phyloP scores from a whole-genome alignment of 2,113 vertebrate species.

The Scopus umbretta region DNA sequence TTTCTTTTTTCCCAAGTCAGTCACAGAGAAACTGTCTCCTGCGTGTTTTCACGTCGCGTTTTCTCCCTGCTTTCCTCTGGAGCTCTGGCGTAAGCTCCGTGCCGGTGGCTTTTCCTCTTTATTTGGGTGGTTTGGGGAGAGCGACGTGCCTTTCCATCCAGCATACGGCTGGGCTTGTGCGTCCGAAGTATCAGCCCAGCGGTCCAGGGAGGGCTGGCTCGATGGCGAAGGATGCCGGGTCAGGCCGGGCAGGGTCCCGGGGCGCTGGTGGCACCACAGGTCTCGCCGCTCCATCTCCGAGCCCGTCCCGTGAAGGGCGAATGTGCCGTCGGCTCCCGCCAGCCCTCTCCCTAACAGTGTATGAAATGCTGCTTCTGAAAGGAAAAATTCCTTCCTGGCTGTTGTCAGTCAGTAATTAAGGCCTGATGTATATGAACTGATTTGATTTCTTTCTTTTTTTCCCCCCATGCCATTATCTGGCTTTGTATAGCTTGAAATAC shows the following conservation, averaged over 20 bases:
- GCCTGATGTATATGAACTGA: background rate
- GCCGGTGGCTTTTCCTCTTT: background rate
- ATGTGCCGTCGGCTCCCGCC: background rate
- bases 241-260: background rate
- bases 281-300: background rate
- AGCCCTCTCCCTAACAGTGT: background rate
- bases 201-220: background rate
- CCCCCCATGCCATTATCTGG: background rate
- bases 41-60: fast-evolving
- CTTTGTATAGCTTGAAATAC: constrained; percentile 6
- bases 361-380: background rate
- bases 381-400: background rate
- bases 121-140: background rate
- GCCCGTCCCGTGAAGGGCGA: background rate
- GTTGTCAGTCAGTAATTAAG: constrained; percentile 6
- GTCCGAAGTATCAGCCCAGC: fast-evolving
- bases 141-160: background rate
- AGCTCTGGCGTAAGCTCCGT: fast-evolving
- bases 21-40: background rate
- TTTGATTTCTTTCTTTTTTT: background rate
- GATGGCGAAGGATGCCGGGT: fast-evolving
- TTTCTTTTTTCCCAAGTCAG: background rate
- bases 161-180: fast-evolving
- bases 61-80: background rate
- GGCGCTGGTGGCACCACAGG: background rate